Base-by-base conservation (phyloP, 2,797 vertebrate genomes). In the Kryptolebias ocellatus region DNA sequence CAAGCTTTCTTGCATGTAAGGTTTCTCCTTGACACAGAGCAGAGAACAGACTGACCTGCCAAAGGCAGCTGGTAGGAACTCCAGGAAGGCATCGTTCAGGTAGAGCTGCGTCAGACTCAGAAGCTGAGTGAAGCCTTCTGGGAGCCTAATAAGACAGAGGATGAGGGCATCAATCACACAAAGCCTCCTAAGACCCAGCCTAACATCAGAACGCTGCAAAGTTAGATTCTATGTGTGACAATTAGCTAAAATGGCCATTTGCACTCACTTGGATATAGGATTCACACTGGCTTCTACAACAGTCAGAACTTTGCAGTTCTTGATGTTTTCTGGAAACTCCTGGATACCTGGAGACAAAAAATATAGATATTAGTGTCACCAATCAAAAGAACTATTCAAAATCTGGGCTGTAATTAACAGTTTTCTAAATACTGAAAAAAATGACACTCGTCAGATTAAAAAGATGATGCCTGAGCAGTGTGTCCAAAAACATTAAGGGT, bases 301-400 rank as follows among this genome's bases (percentile, higher is more conserved):
- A 74, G 96, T 90, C 82, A 99, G 92, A 82, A 96, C 94, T 93
- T 98, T 99, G 92, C 98, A 99, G 68, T 98, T 98, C 90, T 99
- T 99, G 73, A 99, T 99, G 82, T 98, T 99, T 93, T 99, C 98
- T 87, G 98, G 98, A 94, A 99, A 99, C 90, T 99, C 98, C 86
- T 99, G 97, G 92, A 99, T 99, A 90, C 96, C 98, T 99, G 78
- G 6, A 84, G 53, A 68, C 56, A 52, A 0, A 24, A 1, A 44
- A 34, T 1, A 2, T n/a, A 34, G 53, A 39, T 47, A 47, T 0
- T 4, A 65, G 37, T 42, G 18, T 14, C 52, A 3, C 45, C 12
- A 10, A 51, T 12, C 18, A 16, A 51, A 42, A 58, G 4, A 14
- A 53, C 34, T 46, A 2, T 47, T 50, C 39, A 6, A 28, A 14